Evolutionary conservation across 2,888 invertebrate genomes (phyloP).

Genomic region (Oligia fasciuncula): DNA sequence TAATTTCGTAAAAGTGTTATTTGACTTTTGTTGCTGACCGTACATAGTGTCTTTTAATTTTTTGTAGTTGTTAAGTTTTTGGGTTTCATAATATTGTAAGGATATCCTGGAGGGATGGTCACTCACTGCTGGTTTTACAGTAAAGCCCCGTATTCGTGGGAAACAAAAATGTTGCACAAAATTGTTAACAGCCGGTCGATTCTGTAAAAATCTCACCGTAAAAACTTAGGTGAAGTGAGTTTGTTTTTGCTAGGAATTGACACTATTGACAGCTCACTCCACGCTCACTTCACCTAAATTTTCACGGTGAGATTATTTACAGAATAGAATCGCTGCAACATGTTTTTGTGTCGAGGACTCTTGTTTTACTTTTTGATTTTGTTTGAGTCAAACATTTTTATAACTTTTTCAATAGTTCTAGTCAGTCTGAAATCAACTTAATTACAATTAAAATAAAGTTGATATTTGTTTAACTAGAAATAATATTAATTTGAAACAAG

Average conservation of each 20-base stretch:
- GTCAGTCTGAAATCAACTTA: too few relatives aligned
- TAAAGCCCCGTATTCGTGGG: not conserved
- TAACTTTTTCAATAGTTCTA: too few relatives aligned
- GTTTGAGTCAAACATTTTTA: too few relatives aligned
- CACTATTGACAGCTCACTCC: too few relatives aligned
- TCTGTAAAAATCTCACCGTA: too few relatives aligned
- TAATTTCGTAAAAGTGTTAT: not conserved
- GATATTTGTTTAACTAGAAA: too few relatives aligned
- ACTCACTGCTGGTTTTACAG: not conserved
- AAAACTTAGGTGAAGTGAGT: too few relatives aligned
- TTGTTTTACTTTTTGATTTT: not conserved
- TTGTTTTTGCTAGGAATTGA: too few relatives aligned
- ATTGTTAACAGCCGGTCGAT: not conserved
- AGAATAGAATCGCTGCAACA: not conserved
- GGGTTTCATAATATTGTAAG: not conserved
- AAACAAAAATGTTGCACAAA: not conserved
- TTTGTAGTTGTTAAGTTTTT: slow-evolving; percentile 32
- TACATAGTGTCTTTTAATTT: slow-evolving; percentile 1
- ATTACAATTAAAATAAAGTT: too few relatives aligned
- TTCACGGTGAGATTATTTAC: too few relatives aligned
- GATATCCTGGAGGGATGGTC: not conserved
- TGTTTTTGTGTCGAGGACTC: not conserved
- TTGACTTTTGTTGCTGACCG: not conserved
- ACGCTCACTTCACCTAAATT: too few relatives aligned
- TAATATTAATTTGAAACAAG: too few relatives aligned